Base-by-base conservation (phyloP, 2,888 invertebrate species). In the Meteorus cinctellus region DNA sequence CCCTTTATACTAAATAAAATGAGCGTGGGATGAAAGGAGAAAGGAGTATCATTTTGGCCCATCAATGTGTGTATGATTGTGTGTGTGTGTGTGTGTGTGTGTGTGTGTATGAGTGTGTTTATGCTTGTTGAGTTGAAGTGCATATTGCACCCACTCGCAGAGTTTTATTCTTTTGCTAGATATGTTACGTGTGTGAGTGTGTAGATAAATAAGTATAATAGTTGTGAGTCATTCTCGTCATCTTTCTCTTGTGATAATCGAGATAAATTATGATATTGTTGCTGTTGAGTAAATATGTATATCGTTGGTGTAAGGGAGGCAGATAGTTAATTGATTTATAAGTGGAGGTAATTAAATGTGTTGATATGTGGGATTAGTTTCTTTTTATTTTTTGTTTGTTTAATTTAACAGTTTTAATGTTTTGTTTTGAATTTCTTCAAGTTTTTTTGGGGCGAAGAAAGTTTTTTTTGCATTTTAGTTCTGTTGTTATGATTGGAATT, bases 1-100 rank as follows among this genome's bases (percentile, higher is more conserved):
- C 48, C 34, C 8, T 24, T 27, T 59, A 29, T 36, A 55, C 62
- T 51, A 27, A 19, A 66, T 66, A 34, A 65, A 73, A 65, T 36
- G 45, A 70, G 75, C 71, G 75, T 75, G 75, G 75, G 75, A 75
- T 71, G 75, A 71, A 68, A 71, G 75, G 65, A 71, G 66, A 71
- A 75, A 75, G 71, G 75, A 75, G 60, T 75, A 75, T 75, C 70
- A 75, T 75, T 75, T 75, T 48, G 66, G 70, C 29, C 63, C 72
- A 73, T 73, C 72, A 66, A 66, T 66, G 75, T 74, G 62, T 74
- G 31, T 60, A 62, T 63, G 45, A 24, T 48, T 69, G 31, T 55
- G 34, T 66, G 16, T 14, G 27, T 31, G 27, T 34, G 29, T 55
- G n/a, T 19, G 4, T n/a, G 3, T 48, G 4, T 48, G 31, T 69